Percentiles rank a stretch among this genome's conserved stretches.
phyloP scores from a whole-genome alignment of 2,113 vertebrate species.

The Odocoileus hemionus region DNA sequence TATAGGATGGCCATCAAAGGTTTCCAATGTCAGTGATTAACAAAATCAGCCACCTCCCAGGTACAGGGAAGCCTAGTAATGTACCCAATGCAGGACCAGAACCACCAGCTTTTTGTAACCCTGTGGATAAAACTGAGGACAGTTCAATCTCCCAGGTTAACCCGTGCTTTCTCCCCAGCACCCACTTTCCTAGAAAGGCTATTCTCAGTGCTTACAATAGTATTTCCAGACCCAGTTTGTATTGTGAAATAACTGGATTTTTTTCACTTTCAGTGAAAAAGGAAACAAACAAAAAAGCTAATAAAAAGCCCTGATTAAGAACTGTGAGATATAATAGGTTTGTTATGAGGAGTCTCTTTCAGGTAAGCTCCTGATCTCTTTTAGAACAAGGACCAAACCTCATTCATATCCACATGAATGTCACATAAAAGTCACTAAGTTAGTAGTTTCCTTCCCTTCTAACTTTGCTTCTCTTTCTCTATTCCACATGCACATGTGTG shows the following conservation, averaged over 20 bases:
- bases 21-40: background rate
- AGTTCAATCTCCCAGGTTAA: background rate
- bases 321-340: background rate
- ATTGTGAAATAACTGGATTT: background rate
- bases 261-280: background rate
- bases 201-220: background rate
- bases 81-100: background rate
- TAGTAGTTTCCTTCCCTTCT: background rate
- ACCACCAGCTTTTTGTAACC: background rate
- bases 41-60: background rate
- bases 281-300: background rate
- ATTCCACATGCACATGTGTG: background rate
- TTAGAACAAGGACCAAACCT: background rate
- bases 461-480: background rate
- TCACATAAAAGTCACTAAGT: background rate
- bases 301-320: background rate
- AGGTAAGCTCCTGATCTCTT: background rate
- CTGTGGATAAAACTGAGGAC: background rate
- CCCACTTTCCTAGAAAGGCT: background rate
- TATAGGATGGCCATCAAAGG: background rate
- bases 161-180: background rate
- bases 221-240: background rate
- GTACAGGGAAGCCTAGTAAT: background rate
- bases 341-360: background rate
- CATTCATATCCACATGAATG: background rate